Percentiles rank a stretch among this genome's conserved stretches.
These are phyloP conservation scores for Bugulina stolonifera DNA, from an alignment of 2,888 invertebrate genomes.

Conservation along the genomic window DNA sequence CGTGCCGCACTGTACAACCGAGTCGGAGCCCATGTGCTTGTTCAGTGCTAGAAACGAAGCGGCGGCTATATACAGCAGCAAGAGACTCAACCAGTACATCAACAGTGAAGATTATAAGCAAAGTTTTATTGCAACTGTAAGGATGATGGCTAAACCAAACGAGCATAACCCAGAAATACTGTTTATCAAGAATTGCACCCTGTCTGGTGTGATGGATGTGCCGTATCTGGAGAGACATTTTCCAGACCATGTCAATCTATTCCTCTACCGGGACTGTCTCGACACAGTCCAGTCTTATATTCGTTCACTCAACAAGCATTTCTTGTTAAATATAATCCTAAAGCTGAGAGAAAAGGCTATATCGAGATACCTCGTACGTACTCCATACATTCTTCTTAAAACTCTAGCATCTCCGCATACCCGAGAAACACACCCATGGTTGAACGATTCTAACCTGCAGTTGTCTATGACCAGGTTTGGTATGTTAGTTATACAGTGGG, in stretches of 20 bases:
- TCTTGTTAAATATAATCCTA: conserved; percentile 36
- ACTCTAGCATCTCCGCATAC: background rate
- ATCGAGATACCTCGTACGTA: background rate
- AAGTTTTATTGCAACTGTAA: conserved; percentile 38
- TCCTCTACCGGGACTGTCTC: conserved; percentile 41
- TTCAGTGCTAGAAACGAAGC: conserved; percentile 32
- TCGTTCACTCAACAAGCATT: conserved; percentile 38
- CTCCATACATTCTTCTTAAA: background rate
- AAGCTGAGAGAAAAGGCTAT: conserved; percentile 32
- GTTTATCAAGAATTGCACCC: conserved; percentile 13
- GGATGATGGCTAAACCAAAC: conserved; percentile 42
- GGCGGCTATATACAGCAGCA: conserved; percentile 32
- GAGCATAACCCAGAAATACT: conserved; percentile 31
- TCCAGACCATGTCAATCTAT: conserved; percentile 39
- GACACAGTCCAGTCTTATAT: conserved; percentile 38
- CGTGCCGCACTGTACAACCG: conserved; percentile 39
- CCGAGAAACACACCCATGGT: background rate
- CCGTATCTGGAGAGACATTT: conserved; percentile 36
- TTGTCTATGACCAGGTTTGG: background rate
- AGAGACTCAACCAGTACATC: conserved; percentile 35
- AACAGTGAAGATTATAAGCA: conserved; percentile 39
- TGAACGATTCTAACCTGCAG: conserved; percentile 6
- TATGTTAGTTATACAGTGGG: conserved; percentile 5
- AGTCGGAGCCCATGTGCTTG: conserved; percentile 35
- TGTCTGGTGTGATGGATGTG: conserved; percentile 36